Conservation (phyloP, 2,888 invertebrate species). For the Mimachlamys varia region DNA sequence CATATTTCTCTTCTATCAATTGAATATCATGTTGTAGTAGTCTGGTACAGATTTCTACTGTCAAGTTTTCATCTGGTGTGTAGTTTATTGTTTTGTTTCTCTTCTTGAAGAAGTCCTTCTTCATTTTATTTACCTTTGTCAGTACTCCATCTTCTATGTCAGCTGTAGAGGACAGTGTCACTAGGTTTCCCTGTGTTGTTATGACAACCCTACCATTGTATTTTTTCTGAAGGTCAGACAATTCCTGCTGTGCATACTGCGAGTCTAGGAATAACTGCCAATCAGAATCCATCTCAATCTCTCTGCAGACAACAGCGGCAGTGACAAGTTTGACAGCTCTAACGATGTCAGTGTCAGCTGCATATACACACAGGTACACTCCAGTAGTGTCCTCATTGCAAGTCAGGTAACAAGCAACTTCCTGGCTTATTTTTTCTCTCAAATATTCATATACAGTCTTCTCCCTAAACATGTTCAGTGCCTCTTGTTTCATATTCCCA, state of each 20-base stretch:
- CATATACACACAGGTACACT: background rate
- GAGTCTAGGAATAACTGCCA: background rate
- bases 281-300: background rate
- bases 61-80: background rate
- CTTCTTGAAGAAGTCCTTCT: background rate
- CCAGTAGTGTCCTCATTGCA: background rate
- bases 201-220: background rate
- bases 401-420: background rate
- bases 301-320: background rate
- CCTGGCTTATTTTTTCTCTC: background rate
- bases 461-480: background rate
- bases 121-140: background rate
- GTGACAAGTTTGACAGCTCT: background rate
- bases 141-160: background rate
- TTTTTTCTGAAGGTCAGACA: background rate
- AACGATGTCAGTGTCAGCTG: background rate
- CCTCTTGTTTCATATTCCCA: background rate
- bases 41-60: background rate
- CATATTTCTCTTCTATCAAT: background rate
- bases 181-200: background rate
- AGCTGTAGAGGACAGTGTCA: background rate
- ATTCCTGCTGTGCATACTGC: background rate
- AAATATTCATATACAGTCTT: background rate
- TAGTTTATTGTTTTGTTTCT: background rate
- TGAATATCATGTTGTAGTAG: background rate